Conservation (phyloP, 2,797 vertebrate species). For the Centropyge bicolor region DNA sequence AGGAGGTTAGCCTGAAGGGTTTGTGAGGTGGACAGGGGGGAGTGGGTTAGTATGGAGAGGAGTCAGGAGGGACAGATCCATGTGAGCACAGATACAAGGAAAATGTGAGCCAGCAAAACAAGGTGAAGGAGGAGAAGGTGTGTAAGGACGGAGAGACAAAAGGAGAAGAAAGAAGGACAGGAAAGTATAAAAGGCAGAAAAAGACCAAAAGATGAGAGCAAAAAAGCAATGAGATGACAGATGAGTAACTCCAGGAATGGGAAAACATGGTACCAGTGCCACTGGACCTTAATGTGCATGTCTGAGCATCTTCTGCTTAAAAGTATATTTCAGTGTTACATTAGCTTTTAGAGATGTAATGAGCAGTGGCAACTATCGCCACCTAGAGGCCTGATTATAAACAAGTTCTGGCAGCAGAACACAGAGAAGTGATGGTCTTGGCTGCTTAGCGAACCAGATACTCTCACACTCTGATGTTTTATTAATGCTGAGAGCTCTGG, state of each 20-base stretch:
- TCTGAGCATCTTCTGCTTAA: slow-evolving; percentile 2
- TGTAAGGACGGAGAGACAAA: slow-evolving; percentile 44
- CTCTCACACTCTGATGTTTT: slow-evolving; percentile 77
- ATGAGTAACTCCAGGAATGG: slow-evolving; percentile 57
- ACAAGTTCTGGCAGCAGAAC: slow-evolving; percentile 52
- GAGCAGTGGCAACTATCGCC: slow-evolving; percentile 49
- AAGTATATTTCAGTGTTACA: not conserved
- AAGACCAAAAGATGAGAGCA: slow-evolving; percentile 68
- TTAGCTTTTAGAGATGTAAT: slow-evolving; percentile 12
- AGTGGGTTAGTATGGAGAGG: slow-evolving; percentile 20
- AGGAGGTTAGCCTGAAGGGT: slow-evolving; percentile 72
- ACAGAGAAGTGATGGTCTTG: slow-evolving; percentile 47
- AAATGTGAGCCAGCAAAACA: slow-evolving; percentile 41
- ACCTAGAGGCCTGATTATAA: slow-evolving; percentile 63
- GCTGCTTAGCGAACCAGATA: slow-evolving; percentile 68
- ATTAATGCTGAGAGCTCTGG: slow-evolving; percentile 74
- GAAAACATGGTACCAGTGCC: slow-evolving; percentile 10
- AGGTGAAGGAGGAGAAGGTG: slow-evolving; percentile 46
- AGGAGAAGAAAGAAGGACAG: slow-evolving; percentile 45
- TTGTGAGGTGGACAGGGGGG: slow-evolving; percentile 6
- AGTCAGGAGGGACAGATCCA: slow-evolving; percentile 5
- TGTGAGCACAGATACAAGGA: slow-evolving; percentile 39
- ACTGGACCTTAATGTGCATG: not conserved
- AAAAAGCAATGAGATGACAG: slow-evolving; percentile 78
- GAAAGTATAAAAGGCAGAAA: slow-evolving; percentile 47